Evolutionary conservation across 1,140 invertebrate genomes (phyloP).

Genomic region (Belonocnema kinseyi): DNA sequence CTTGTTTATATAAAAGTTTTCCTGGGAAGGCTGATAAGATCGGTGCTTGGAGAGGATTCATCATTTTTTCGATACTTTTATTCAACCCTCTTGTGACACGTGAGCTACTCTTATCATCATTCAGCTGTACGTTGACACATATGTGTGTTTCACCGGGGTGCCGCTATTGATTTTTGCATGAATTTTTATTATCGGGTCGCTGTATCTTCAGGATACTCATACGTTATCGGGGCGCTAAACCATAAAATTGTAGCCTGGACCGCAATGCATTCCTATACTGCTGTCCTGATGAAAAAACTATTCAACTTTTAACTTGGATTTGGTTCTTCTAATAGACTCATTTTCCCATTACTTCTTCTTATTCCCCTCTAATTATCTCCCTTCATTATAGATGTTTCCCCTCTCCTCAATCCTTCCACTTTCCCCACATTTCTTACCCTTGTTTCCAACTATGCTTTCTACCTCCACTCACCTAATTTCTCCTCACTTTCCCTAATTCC

Average conservation of each 20-base stretch:
- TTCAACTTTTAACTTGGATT: too few relatives aligned
- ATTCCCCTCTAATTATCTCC: too few relatives aligned
- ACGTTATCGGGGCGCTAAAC: not conserved
- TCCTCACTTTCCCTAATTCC: too few relatives aligned
- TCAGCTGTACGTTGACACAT: conserved; percentile 20
- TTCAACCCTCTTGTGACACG: conserved; percentile 9
- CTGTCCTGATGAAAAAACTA: too few relatives aligned
- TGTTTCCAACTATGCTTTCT: too few relatives aligned
- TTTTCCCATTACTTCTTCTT: not conserved
- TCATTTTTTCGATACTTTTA: conserved; percentile 28
- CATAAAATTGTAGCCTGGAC: conserved; percentile 2
- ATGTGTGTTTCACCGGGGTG: not conserved
- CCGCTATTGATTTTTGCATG: conserved; percentile 52
- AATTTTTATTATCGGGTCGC: conserved; percentile 50
- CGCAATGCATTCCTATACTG: not conserved
- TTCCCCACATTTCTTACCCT: too few relatives aligned
- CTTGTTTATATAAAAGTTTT: conserved; percentile 8
- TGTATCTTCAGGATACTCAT: conserved; percentile 30
- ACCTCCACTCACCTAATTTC: too few relatives aligned
- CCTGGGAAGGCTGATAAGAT: not conserved
- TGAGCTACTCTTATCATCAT: conserved; percentile 29
- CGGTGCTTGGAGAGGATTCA: conserved; percentile 33
- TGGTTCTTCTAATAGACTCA: too few relatives aligned
- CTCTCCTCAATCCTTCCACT: too few relatives aligned
- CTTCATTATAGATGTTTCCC: too few relatives aligned